These are phyloP conservation scores for Podargus strigoides DNA, from an alignment of 2,797 vertebrate species.

Conservation along the genomic window DNA sequence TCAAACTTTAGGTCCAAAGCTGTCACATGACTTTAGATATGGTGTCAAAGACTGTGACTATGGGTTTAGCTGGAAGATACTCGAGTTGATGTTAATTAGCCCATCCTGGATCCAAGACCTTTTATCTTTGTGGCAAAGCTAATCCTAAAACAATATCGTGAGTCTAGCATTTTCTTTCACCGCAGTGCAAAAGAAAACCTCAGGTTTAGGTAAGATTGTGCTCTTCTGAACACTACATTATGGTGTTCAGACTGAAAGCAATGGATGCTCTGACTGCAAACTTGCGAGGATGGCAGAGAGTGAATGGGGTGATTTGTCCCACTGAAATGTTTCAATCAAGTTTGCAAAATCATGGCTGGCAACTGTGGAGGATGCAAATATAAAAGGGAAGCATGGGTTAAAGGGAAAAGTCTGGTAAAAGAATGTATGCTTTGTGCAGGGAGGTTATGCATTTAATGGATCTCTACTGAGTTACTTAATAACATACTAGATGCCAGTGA, in stretches of 20 bases:
- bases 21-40: background rate
- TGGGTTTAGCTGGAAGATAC: background rate
- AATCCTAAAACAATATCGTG: background rate
- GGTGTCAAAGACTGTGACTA: background rate
- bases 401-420: background rate
- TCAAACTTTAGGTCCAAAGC: background rate
- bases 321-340: background rate
- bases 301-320: background rate
- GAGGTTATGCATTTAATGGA: background rate
- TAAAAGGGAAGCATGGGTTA: background rate
- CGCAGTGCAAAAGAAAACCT: background rate
- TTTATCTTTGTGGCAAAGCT: background rate
- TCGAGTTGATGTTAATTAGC: background rate
- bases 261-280: background rate
- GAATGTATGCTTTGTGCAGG: background rate
- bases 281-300: background rate
- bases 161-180: background rate
- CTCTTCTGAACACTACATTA: background rate
- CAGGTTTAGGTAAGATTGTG: background rate
- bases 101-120: background rate
- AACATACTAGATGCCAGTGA: background rate
- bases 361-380: accelerated
- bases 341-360: background rate
- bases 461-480: conserved; percentile 7
- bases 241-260: background rate